phyloP scores from a whole-genome alignment of 2,797 vertebrate species.

The Gadopsis marmoratus region DNA sequence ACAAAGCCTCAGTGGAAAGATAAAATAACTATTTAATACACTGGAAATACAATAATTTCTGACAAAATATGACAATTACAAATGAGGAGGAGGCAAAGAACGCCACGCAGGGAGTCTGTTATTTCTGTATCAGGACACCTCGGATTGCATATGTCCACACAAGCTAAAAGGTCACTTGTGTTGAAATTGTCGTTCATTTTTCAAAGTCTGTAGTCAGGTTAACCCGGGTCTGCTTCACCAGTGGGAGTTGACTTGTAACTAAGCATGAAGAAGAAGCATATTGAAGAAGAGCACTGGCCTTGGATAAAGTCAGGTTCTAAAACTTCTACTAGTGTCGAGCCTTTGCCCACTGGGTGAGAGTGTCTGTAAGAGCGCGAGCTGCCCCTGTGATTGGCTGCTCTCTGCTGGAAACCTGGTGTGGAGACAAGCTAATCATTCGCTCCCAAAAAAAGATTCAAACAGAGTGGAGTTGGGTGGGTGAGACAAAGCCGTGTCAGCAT shows the following conservation, averaged over 20 bases:
- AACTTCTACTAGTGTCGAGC: slow-evolving; percentile 24
- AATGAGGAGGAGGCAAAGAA: not conserved
- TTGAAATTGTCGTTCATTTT: not conserved
- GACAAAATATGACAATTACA: slow-evolving; percentile 12
- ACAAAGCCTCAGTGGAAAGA: not conserved
- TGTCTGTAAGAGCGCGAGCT: slow-evolving; percentile 8
- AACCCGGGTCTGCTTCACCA: not conserved
- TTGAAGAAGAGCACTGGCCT: not conserved
- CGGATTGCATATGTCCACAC: not conserved
- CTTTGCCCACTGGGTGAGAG: slow-evolving; percentile 21
- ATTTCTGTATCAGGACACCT: not conserved
- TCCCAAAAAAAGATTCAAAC: slow-evolving; percentile 37
- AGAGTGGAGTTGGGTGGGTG: slow-evolving; percentile 35
- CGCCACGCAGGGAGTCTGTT: not conserved
- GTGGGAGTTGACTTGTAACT: not conserved
- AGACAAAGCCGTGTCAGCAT: slow-evolving; percentile 67
- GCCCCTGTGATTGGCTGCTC: slow-evolving; percentile 35
- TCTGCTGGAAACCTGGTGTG: slow-evolving; percentile 34
- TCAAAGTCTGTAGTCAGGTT: not conserved
- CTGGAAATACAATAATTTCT: not conserved
- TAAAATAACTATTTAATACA: not conserved
- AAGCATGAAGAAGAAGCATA: not conserved
- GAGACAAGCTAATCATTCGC: slow-evolving; percentile 59
- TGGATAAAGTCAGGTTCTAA: slow-evolving; percentile 6
- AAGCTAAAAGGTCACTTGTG: not conserved